These are phyloP conservation scores for Siderastrea siderea DNA, from an alignment of 92 coral and sea anemone genomes.

Conservation along the genomic window DNA sequence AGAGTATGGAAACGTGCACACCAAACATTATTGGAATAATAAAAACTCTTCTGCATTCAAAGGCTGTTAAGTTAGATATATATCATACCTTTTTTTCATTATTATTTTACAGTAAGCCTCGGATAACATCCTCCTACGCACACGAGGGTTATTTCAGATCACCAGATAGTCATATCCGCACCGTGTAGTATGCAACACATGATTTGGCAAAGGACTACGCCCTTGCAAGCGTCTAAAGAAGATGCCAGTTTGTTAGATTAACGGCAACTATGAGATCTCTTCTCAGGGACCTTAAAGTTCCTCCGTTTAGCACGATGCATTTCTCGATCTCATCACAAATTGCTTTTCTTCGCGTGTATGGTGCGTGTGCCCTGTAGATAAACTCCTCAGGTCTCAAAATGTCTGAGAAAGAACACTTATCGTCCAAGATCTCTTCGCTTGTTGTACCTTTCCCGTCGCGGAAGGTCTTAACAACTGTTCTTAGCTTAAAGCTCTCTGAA, in stretches of 20 bases:
- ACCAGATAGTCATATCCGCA: neutral
- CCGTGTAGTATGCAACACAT: too few species aligned
- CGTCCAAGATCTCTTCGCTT: constrained; percentile 10
- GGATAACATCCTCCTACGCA: neutral
- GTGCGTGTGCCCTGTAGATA: constrained; percentile 14
- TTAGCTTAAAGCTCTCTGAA: constrained; percentile 8
- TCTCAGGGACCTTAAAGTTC: constrained; percentile 19
- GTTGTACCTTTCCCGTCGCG: neutral
- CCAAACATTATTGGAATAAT: too few species aligned
- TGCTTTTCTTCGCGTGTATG: constrained; percentile 31
- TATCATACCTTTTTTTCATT: too few species aligned
- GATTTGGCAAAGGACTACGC: neutral
- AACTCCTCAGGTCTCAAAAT: neutral
- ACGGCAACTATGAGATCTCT: constrained; percentile 25
- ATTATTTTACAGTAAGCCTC: neutral
- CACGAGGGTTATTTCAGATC: neutral
- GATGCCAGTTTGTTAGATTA: constrained; percentile 34
- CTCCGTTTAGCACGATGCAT: constrained; percentile 33
- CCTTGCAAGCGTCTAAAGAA: neutral
- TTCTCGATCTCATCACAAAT: constrained; percentile 49
- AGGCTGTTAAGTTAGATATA: too few species aligned
- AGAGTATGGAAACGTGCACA: too few species aligned
- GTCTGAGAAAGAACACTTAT: neutral
- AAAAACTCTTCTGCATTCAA: too few species aligned
- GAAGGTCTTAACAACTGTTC: constrained; percentile 6